These are phyloP conservation scores for Numida meleagris DNA, from an alignment of 2,113 vertebrate species.

Conservation along the genomic window DNA sequence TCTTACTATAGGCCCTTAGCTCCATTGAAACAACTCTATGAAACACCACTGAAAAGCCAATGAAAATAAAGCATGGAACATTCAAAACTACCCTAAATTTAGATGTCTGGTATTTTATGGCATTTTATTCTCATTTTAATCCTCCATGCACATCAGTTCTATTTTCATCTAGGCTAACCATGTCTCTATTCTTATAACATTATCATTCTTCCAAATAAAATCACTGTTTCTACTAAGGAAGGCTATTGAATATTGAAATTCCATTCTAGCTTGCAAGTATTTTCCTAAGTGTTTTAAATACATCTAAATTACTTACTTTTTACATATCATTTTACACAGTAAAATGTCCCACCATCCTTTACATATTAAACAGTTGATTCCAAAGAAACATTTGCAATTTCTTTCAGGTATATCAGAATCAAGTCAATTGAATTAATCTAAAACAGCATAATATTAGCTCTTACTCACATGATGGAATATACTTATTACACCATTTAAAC, in stretches of 20 bases:
- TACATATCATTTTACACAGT: neutral
- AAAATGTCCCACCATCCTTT: neutral
- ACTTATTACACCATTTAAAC: neutral
- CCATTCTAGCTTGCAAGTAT: neutral
- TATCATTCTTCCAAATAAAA: neutral
- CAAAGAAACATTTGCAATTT: neutral
- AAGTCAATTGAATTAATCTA: neutral
- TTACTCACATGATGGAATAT: neutral
- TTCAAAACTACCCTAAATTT: slow-evolving; percentile 19
- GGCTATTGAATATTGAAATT: neutral
- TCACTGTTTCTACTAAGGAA: neutral
- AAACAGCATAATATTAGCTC: neutral
- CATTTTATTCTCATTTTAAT: slow-evolving; percentile 1
- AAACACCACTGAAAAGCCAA: slow-evolving; percentile 15
- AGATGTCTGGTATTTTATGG: slow-evolving; percentile 23
- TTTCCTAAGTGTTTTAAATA: neutral
- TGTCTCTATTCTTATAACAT: neutral
- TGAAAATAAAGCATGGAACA: slow-evolving; percentile 10
- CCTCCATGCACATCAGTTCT: slow-evolving; percentile 15
- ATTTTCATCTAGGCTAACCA: slow-evolving; percentile 14
- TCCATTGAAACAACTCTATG: neutral
- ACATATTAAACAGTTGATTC: neutral
- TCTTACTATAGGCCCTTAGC: neutral
- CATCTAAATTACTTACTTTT: neutral
- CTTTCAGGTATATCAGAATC: neutral